These are phyloP conservation scores for Eilema sororculum DNA, from an alignment of 2,888 invertebrate species.

Conservation along the genomic window DNA sequence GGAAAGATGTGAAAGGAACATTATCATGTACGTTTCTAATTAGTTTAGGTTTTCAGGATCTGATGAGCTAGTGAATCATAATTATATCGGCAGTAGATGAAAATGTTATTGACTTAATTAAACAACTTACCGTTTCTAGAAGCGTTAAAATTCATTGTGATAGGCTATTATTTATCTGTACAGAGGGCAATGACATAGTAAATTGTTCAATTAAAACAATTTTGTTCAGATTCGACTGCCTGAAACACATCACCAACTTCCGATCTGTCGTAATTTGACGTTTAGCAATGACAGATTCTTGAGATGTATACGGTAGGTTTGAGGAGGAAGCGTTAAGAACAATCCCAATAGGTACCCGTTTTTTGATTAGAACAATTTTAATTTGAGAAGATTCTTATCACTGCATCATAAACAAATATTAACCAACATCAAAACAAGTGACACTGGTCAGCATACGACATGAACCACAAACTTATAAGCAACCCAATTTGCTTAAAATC, in stretches of 20 bases:
- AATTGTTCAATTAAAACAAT: conserved; percentile 58
- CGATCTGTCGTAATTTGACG: conserved; percentile 54
- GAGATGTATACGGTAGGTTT: background rate
- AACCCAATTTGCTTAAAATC: too few species aligned
- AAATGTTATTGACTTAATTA: conserved; percentile 17
- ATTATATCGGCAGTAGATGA: conserved; percentile 28
- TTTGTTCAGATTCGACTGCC: conserved; percentile 60
- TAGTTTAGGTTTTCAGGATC: background rate
- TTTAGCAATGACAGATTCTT: conserved; percentile 17
- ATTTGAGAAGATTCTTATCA: too few species aligned
- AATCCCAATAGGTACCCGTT: background rate
- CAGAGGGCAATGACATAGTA: conserved; percentile 65
- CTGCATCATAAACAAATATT: too few species aligned
- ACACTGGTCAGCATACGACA: too few species aligned
- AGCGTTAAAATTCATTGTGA: conserved; percentile 82
- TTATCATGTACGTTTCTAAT: background rate
- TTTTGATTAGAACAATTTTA: too few species aligned
- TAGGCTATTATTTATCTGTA: conserved; percentile 46
- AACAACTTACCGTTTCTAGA: conserved; percentile 78
- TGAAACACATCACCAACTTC: conserved; percentile 80
- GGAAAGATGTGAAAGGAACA: background rate
- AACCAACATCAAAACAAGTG: too few species aligned
- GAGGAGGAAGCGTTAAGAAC: background rate
- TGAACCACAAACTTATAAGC: too few species aligned
- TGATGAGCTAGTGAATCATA: background rate